These are phyloP conservation scores for Pristiophorus japonicus DNA, from an alignment of 2,113 vertebrate genomes.

Conservation along the genomic window DNA sequence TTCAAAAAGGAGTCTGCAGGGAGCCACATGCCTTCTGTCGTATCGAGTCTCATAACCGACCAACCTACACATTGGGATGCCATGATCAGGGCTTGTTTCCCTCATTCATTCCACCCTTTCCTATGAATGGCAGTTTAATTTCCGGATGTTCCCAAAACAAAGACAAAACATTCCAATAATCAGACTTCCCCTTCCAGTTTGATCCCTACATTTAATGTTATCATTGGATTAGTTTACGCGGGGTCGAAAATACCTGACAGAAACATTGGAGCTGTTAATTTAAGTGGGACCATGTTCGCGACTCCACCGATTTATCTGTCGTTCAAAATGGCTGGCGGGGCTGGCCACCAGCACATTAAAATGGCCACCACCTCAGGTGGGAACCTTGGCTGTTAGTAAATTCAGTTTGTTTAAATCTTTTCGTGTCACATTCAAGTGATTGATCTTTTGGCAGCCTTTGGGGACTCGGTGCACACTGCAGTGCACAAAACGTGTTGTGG, in stretches of 20 bases:
- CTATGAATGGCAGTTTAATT: neutral
- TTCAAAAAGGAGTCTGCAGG: too few species aligned
- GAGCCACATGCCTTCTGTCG: neutral
- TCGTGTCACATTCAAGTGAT: neutral
- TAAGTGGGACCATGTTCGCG: neutral
- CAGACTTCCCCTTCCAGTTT: neutral
- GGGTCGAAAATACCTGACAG: neutral
- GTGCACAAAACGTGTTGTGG: neutral
- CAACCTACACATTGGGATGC: neutral
- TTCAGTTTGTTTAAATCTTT: neutral
- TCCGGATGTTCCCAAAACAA: neutral
- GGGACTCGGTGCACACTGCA: neutral
- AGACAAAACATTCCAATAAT: neutral
- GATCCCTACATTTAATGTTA: too few species aligned
- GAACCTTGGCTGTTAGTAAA: neutral
- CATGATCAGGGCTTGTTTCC: neutral
- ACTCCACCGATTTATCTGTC: neutral
- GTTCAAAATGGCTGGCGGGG: neutral
- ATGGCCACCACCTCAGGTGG: neutral
- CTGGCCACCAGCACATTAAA: neutral
- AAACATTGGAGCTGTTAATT: neutral
- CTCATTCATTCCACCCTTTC: neutral
- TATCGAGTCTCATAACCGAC: neutral
- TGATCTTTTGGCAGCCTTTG: neutral
- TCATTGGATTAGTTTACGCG: too few species aligned